Conservation (phyloP, 2,888 invertebrate species). For the Proisotoma minuta region DNA sequence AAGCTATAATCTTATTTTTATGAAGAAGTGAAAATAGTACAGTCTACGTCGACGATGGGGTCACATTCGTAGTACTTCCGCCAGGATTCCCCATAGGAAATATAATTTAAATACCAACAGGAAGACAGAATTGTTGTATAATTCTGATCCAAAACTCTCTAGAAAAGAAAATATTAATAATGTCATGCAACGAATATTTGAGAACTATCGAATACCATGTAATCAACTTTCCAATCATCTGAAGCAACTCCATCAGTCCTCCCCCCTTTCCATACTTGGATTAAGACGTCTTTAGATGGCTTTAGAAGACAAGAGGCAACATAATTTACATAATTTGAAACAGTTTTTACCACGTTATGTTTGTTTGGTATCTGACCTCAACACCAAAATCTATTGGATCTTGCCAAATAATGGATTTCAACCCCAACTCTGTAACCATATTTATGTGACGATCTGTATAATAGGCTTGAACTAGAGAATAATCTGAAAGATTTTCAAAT, state of each 20-base stretch:
- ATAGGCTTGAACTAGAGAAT: conserved; percentile 59
- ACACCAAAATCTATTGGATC: conserved; percentile 79
- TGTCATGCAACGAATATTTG: no score
- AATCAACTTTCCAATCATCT: conserved; percentile 8
- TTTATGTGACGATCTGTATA: conserved; percentile 62
- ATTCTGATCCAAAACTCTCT: not conserved
- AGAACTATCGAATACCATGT: conserved; percentile 1
- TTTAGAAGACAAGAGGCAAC: conserved; percentile 2
- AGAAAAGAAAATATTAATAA: no score
- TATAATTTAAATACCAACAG: conserved; percentile 82
- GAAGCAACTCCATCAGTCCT: conserved; percentile 25
- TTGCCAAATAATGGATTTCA: conserved; percentile 70
- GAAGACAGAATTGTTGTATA: conserved; percentile 68
- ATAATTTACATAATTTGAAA: no score
- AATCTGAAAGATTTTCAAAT: conserved; percentile 53
- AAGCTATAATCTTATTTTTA: not conserved
- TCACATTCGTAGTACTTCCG: conserved; percentile 64
- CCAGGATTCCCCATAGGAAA: conserved; percentile 63
- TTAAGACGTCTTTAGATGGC: conserved; percentile 60
- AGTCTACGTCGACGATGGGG: conserved; percentile 52
- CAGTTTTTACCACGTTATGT: no score
- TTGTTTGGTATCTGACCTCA: conserved; percentile 38
- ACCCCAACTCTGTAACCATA: conserved; percentile 54
- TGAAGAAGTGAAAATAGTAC: not conserved
- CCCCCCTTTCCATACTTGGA: conserved; percentile 73